Base-by-base conservation (phyloP, 2,888 invertebrate species). In the Heliconius ismenius region DNA sequence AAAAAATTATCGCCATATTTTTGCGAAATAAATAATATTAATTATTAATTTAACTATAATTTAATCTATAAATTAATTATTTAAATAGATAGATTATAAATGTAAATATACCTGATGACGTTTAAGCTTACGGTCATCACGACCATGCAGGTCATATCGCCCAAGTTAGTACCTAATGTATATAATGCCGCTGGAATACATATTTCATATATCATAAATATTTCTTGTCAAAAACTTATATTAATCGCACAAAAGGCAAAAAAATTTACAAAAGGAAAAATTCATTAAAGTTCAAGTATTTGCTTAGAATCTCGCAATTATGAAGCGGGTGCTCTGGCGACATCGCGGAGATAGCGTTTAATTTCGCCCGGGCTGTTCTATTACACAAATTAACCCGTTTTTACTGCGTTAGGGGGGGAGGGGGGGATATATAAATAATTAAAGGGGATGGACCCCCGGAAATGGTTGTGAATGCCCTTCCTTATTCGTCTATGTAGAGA, bases 331-430 rank as follows among this genome's bases (percentile, higher is more conserved):
- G 83, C 83, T 84, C 73, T 68, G 62, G 82, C 79, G 79, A 78
- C 80, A 81, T 80, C 76, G 79, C 74, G 72, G 73, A 85, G 87
- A 88, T 86, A 84, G 86, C 86, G 81, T 89, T 89, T 88, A 87
- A 89, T 90, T 89, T 87, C 82, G 79, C 79, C 76, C 77, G 79
- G 80, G 78, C 83, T 90, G 88, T 91, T 90, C 91, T 90, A 91
- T 91, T 87, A 88, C 84, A 85, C 88, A 89, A 90, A 90, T 91
- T 90, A 91, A 90, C 91, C 89, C 88, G 90, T 91, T 92, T 89
- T 89, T 87, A 88, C 87, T 86, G 84, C 85, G 84, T 82, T 80
- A 74, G 85, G 84, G 86, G 82, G 86, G 3, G 10, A 32, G 10
- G 36, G 36, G 36, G 36, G 36, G 36, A 88, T 88, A 87, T 86